Conservation (phyloP, 2,797 vertebrate species). For the Orientallactaga sibirica region DNA sequence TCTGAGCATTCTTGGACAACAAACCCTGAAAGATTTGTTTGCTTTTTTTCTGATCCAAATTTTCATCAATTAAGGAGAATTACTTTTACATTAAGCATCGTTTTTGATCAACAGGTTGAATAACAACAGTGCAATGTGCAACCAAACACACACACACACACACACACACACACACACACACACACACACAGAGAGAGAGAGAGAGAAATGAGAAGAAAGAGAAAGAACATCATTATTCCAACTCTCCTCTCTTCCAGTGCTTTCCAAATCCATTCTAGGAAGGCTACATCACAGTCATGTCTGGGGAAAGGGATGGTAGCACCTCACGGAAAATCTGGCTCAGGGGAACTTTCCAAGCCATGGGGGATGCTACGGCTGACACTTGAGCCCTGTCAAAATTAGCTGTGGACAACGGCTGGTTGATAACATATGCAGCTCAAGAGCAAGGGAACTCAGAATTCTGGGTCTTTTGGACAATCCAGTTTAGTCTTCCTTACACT, state of each 20-base stretch:
- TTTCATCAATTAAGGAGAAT: slow-evolving; percentile 56
- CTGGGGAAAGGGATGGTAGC: background rate
- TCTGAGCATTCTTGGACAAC: background rate
- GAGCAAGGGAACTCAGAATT: slow-evolving; percentile 25
- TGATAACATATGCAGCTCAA: background rate
- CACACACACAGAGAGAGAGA: too few relatives aligned
- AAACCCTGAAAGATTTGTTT: slow-evolving; percentile 1
- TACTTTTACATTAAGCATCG: slow-evolving; percentile 17
- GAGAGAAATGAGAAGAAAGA: background rate
- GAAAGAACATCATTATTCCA: background rate
- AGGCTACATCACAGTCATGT: slow-evolving; percentile 20
- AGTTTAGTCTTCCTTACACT: background rate
- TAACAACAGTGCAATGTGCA: background rate
- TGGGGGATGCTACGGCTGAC: background rate
- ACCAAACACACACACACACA: background rate
- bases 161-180: background rate
- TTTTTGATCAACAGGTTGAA: slow-evolving; percentile 41
- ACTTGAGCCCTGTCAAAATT: background rate
- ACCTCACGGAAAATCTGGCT: slow-evolving; percentile 22
- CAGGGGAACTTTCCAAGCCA: slow-evolving; percentile 30
- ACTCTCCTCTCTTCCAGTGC: background rate
- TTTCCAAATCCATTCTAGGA: slow-evolving; percentile 48
- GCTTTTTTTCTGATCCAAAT: slow-evolving; percentile 14
- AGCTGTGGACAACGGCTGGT: background rate
- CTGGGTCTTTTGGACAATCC: background rate